phyloP scores from a whole-genome alignment of 2,888 invertebrate genomes.

The Aradus depressus region DNA sequence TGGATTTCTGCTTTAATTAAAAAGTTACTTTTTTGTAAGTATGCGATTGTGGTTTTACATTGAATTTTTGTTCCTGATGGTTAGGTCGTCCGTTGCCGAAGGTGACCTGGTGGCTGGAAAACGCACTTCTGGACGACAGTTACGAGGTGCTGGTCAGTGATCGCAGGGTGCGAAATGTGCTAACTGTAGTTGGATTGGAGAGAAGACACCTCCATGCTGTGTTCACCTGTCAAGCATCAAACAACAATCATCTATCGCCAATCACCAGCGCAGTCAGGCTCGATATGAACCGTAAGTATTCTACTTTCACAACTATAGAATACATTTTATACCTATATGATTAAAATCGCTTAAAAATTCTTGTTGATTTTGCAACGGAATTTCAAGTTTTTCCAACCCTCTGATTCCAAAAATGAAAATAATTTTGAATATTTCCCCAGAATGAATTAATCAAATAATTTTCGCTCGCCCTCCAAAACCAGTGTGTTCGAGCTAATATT shows the following conservation, averaged over 20 bases:
- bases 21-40: too few species aligned
- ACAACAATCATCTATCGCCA: conserved; percentile 58
- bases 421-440: background rate
- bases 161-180: conserved; percentile 55
- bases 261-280: conserved; percentile 54
- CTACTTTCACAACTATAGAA: background rate
- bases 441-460: background rate
- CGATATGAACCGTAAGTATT: conserved; percentile 60
- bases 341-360: background rate
- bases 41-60: too few species aligned
- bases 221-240: conserved; percentile 61
- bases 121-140: conserved; percentile 57
- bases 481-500: too few species aligned
- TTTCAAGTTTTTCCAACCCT: background rate
- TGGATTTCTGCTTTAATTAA: too few species aligned
- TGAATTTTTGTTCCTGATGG: background rate
- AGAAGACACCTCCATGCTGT: conserved; percentile 56
- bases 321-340: background rate
- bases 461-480: background rate
- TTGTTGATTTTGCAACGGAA: too few species aligned
- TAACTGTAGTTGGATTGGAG: conserved; percentile 54
- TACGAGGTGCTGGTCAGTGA: conserved; percentile 55
- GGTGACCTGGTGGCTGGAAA: conserved; percentile 68
- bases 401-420: background rate
- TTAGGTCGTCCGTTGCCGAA: conserved; percentile 61